A percentile compares a stretch with the other conserved stretches of the same genome.
Evolutionary conservation across 2,113 vertebrate genomes (phyloP).

Genomic region (Colossoma macropomum): DNA sequence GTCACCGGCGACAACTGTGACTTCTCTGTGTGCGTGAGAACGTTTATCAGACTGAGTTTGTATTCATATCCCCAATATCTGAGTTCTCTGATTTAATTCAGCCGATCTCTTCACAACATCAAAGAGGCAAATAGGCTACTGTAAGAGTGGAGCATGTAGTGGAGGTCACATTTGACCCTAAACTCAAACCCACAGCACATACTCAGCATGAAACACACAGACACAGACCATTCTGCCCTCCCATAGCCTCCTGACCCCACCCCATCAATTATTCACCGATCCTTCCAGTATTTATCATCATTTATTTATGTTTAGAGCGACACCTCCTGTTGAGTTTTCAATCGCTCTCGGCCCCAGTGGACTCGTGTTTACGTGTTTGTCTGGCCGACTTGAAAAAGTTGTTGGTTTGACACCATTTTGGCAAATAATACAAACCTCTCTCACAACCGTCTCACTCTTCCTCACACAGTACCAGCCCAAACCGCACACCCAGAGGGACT

Average conservation of each 20-base stretch:
- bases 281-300: conserved; percentile 32
- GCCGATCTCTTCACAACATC: too few species aligned
- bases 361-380: conserved; percentile 7
- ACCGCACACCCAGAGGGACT: not conserved
- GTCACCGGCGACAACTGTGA: too few species aligned
- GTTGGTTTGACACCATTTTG: not conserved
- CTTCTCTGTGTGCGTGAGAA: too few species aligned
- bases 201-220: not conserved
- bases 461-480: not conserved
- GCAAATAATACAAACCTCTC: not conserved
- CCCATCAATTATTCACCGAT: conserved; percentile 45
- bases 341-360: not conserved
- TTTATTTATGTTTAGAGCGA: conserved; percentile 50
- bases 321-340: conserved; percentile 36
- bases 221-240: not conserved
- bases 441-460: not conserved
- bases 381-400: not conserved
- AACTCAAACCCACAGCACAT: not conserved
- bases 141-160: too few species aligned
- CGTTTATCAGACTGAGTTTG: too few species aligned
- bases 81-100: not conserved
- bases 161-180: too few species aligned
- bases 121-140: too few species aligned
- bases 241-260: not conserved
- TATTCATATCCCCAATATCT: not conserved